Evolutionary conservation across 2,888 invertebrate genomes (phyloP), one percentile per base, ranked within the genome.

Genomic region (Papilio elwesi): DNA sequence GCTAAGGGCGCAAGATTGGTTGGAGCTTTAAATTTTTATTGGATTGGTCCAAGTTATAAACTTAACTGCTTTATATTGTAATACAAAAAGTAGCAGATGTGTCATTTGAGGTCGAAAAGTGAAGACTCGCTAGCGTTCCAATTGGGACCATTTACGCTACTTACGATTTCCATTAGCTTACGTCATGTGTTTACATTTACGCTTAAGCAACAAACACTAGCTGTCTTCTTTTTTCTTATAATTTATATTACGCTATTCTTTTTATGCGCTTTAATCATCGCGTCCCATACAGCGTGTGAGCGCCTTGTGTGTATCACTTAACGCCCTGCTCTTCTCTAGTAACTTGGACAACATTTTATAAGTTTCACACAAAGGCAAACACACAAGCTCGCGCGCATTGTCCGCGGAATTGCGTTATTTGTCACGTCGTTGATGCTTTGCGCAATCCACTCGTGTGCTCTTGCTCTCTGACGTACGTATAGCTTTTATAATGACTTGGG

Each of bases 371-470:
- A 79, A 78, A 77, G 74, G 67, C 76, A 66, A 73, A 76, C 76
- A 76, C 79, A 73, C 85, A 84, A 86, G 85, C 86, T 83, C 83
- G 78, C 85, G 81, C 80, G 84, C 88, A 90, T 91, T 91, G 91
- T 91, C 85, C 81, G 81, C 81, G 77, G 83, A 82, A 90, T 91
- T 90, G 87, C 89, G 85, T 88, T 85, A 91, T 91, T 90, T 91
- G 90, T 91, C 90, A 90, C 87, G 80, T 84, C 83, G 81, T 82
- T 80, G 78, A 82, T 85, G 82, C 82, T 79, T 88, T 89, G 86
- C 85, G 86, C 85, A 87, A 88, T 77, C 74, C 74, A 78, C 83
- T 87, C 85, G 82, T 84, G 86, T 82, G 82, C 87, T 79, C 82
- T 83, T 85, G 82, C 84, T 85, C 81, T 85, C 85, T 84, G 85